Evolutionary conservation across 1,140 invertebrate genomes (phyloP).

Genomic region (Drosophila ananassae): DNA sequence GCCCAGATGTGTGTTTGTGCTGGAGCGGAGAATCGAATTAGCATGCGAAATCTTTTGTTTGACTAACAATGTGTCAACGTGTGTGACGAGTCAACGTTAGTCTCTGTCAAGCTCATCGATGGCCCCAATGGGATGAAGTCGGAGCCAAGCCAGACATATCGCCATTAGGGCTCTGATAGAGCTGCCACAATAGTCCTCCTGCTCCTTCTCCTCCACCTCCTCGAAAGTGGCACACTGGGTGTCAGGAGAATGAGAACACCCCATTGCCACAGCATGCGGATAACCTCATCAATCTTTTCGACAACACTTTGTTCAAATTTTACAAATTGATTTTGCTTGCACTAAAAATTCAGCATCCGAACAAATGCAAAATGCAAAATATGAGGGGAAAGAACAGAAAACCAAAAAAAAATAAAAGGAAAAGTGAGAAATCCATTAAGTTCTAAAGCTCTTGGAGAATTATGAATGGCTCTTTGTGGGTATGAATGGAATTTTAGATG

Average conservation of each 20-base stretch:
- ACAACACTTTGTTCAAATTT: slow-evolving; percentile 25
- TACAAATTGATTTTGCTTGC: slow-evolving; percentile 35
- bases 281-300: slow-evolving; percentile 39
- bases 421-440: slow-evolving; percentile 23
- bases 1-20: slow-evolving; percentile 47
- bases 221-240: slow-evolving; percentile 13
- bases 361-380: slow-evolving; percentile 7
- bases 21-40: slow-evolving; percentile 72
- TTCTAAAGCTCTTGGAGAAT: slow-evolving; percentile 24
- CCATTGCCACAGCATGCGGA: background rate
- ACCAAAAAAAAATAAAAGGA: background rate
- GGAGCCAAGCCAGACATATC: slow-evolving; percentile 24
- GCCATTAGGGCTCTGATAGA: slow-evolving; percentile 32
- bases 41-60: slow-evolving; percentile 83
- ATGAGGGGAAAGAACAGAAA: too few species aligned
- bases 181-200: slow-evolving; percentile 7
- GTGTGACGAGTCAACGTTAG: slow-evolving; percentile 76
- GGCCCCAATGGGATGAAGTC: slow-evolving; percentile 8
- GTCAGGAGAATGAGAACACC: slow-evolving; percentile 23
- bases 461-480: slow-evolving; percentile 29
- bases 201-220: background rate
- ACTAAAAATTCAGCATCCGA: slow-evolving; percentile 13
- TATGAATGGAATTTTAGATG: slow-evolving; percentile 16
- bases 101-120: slow-evolving; percentile 64
- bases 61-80: slow-evolving; percentile 82